Evolutionary conservation across 2,113 vertebrate species (phyloP), one percentile per base, ranked within the genome.

Genomic region (Bubo bubo): DNA sequence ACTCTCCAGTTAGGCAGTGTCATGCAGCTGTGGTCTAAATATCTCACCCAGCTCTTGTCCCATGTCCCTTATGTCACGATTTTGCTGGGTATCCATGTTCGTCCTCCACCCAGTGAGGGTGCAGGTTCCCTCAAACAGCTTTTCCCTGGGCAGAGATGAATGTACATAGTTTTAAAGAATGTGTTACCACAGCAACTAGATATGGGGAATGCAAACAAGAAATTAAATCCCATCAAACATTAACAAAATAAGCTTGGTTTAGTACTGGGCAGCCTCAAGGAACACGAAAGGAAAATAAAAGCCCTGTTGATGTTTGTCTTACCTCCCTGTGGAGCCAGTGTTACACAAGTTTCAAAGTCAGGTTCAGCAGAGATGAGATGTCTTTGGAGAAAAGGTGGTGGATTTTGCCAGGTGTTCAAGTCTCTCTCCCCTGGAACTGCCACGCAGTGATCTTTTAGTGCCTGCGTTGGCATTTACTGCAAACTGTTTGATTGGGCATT

Each of bases 391-490:
- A 60, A 66, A 60, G 12, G 43, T 62, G 12, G 50, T 72, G 39
- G 37, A 52, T 45, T 90, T 76, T 91, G 13, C 28, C 16, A 24
- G 16, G 7, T 58, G 49, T 79, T 93, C 0, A 0, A 14, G 20
- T 86, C 37, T 60, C 53, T 67, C 11, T 93, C 20, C 14, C 11
- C n/a, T 74, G 47, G 24, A 68, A 16, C 14, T 86, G 41, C 55
- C 43, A n/a, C 43, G 43, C 3, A 0, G 12, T 45, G 55, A 12
- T 74, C 37, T 73, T 66, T 55, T 30, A 70, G 70, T 52, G 34
- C 0, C 0, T 53, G 15, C 3, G 0, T 26, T 12, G 5, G 19
- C 10, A 39, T 89, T 64, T 5, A 1, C 43, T 88, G 34, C 7
- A 32, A 72, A 50, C 22, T 41, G 37, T 71, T 95, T 30, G 30